Conservation (phyloP, 1,140 invertebrate species). For the Archivesica marissinica region DNA sequence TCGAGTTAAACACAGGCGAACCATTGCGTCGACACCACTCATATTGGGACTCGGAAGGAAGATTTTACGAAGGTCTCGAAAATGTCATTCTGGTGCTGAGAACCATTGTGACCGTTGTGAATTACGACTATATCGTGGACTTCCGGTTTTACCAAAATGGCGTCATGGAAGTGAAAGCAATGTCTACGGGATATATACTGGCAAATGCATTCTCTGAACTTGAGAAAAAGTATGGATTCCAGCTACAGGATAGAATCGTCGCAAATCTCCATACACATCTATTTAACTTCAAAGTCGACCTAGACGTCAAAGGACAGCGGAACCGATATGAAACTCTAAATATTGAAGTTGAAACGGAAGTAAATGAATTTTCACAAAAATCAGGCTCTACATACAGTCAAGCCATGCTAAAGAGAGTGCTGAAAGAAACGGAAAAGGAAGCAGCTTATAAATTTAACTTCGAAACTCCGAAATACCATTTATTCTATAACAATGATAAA, state of each 20-base stretch:
- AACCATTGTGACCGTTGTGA: conserved; percentile 69
- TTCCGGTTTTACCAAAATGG: conserved; percentile 76
- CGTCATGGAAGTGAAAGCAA: conserved; percentile 67
- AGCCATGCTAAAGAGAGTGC: background rate
- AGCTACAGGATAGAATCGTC: conserved; percentile 65
- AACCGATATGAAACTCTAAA: conserved; percentile 73
- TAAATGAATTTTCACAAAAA: conserved; percentile 66
- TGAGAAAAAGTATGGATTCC: conserved; percentile 63
- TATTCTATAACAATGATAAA: conserved; percentile 72
- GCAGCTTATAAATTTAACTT: conserved; percentile 74
- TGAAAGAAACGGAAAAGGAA: conserved; percentile 67
- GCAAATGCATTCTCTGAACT: conserved; percentile 39
- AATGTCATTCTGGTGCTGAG: conserved; percentile 71
- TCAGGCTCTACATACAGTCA: conserved; percentile 59
- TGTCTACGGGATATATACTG: conserved; percentile 74
- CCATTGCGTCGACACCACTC: conserved; percentile 72
- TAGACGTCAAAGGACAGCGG: conserved; percentile 69
- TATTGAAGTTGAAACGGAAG: conserved; percentile 55
- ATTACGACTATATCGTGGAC: conserved; percentile 78
- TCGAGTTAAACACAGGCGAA: conserved; percentile 75
- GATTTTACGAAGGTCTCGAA: conserved; percentile 70
- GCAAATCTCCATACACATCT: conserved; percentile 74
- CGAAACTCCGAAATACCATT: conserved; percentile 72
- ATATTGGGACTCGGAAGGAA: conserved; percentile 42
- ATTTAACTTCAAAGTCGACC: conserved; percentile 75